Conservation (phyloP, 2,113 vertebrate genomes). For the Nerophis lumbriciformis region DNA sequence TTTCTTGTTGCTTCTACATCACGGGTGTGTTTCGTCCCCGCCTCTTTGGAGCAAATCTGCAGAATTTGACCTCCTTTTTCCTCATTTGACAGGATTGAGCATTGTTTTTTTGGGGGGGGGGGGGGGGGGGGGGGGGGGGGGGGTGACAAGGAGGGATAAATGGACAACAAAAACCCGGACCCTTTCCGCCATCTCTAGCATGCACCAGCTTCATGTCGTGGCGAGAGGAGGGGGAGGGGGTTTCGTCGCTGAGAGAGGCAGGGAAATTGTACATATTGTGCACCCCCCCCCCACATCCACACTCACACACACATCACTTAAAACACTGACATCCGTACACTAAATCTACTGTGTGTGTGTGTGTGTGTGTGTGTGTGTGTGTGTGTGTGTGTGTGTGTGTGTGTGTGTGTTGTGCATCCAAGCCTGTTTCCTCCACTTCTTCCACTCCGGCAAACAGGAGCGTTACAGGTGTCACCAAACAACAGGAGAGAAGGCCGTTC, state of each 20-base stretch:
- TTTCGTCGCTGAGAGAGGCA: slow-evolving; percentile 9
- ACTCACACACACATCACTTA: background rate
- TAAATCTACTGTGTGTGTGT: slow-evolving; percentile 14
- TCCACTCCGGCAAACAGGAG: background rate
- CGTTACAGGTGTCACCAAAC: background rate
- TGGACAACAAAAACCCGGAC: background rate
- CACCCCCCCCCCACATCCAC: background rate
- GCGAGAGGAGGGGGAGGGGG: slow-evolving; percentile 10
- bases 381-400: too few relatives aligned
- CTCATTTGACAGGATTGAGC: too few relatives aligned
- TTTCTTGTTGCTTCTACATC: slow-evolving; percentile 1
- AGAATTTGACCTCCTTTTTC: too few relatives aligned
- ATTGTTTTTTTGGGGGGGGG: background rate
- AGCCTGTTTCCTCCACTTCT: slow-evolving; percentile 8
- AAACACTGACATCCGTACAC: slow-evolving; percentile 10
- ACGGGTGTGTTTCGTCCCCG: background rate
- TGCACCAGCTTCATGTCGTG: slow-evolving; percentile 37
- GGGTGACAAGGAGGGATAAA: background rate
- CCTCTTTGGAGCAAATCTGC: too few relatives aligned
- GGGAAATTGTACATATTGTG: slow-evolving; percentile 18
- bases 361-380: too few relatives aligned
- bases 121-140: background rate
- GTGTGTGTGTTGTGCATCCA: background rate
- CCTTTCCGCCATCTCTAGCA: slow-evolving; percentile 13
- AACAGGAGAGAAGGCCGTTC: too few relatives aligned